phyloP scores from a whole-genome alignment of 2,888 invertebrate genomes.

The Lasiommata megera region DNA sequence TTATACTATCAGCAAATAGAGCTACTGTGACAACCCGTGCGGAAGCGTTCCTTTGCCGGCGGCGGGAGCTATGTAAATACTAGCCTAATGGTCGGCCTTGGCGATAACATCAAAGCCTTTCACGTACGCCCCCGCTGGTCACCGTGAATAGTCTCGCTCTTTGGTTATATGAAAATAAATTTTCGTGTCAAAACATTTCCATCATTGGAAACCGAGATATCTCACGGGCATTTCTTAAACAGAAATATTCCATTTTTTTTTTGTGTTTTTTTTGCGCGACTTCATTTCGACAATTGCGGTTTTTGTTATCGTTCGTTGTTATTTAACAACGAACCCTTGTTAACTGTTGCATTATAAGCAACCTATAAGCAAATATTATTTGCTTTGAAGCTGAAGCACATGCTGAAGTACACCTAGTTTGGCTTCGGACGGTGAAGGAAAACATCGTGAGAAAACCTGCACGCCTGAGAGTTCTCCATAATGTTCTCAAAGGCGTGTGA shows the following conservation, averaged over 20 bases:
- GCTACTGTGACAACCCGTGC: conserved; percentile 11
- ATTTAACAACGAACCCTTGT: no score
- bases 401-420: no score
- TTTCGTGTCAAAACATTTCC: neutral
- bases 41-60: conserved; percentile 22
- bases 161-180: neutral
- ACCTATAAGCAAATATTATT: no score
- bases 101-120: conserved; percentile 24
- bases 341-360: no score
- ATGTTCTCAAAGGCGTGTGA: no score
- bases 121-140: conserved; percentile 5
- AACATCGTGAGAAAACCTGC: no score
- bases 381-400: no score
- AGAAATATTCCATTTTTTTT: neutral
- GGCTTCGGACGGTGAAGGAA: no score
- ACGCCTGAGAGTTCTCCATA: no score
- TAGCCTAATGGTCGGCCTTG: conserved; percentile 23
- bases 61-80: conserved; percentile 23
- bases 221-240: neutral
- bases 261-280: no score
- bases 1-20: conserved; percentile 12
- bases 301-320: no score
- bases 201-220: neutral
- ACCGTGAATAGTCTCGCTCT: neutral
- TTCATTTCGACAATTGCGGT: no score